These are phyloP conservation scores for Metopolophium dirhodum DNA, from an alignment of 1,140 invertebrate species.

Conservation along the genomic window DNA sequence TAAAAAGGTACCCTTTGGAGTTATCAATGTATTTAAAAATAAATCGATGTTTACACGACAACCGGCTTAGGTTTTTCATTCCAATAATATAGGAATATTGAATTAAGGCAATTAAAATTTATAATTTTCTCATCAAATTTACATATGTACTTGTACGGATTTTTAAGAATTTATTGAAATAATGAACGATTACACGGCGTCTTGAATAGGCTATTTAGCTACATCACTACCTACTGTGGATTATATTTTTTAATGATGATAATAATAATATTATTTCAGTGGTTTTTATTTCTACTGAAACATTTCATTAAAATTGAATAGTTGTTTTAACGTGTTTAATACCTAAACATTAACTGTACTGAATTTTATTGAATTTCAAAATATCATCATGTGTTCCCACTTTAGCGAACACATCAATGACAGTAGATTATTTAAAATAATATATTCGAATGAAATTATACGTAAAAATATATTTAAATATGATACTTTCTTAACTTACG, in stretches of 20 bases:
- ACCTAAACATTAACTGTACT: not conserved
- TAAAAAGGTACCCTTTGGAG: too few relatives aligned
- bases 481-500: not conserved
- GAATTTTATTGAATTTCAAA: not conserved
- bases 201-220: not conserved
- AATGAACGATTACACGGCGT: not conserved
- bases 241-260: not conserved
- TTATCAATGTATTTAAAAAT: not conserved
- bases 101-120: not conserved
- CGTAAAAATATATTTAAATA: not conserved
- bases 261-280: not conserved
- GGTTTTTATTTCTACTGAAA: not conserved
- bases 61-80: not conserved
- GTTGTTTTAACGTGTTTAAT: not conserved
- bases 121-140: not conserved
- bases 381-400: not conserved
- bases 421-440: not conserved
- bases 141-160: not conserved
- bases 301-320: not conserved
- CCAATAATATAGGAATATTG: not conserved
- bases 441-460: not conserved
- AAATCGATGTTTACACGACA: not conserved
- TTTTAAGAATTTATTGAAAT: too few relatives aligned
- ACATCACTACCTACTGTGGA: not conserved
- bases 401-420: fast-evolving